Conservation (phyloP, 2,888 invertebrate genomes). For the Helobdella robusta region DNA sequence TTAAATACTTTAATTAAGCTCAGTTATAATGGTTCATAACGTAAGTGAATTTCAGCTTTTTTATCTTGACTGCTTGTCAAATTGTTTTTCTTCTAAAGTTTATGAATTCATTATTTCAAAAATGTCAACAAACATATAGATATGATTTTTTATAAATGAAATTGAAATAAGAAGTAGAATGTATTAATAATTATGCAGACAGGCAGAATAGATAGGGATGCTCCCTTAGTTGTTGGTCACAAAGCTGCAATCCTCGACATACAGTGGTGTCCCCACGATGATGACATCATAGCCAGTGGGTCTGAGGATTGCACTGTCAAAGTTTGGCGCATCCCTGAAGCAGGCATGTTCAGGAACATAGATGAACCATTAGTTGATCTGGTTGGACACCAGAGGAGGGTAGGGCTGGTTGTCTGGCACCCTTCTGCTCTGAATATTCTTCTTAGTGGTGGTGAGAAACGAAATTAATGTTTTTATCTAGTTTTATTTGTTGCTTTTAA, state of each 20-base stretch:
- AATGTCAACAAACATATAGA: background rate
- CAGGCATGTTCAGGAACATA: slow-evolving; percentile 56
- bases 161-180: background rate
- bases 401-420: slow-evolving; percentile 85
- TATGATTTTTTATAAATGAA: background rate
- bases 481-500: background rate
- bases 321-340: slow-evolving; percentile 81
- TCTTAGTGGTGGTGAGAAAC: slow-evolving; percentile 65
- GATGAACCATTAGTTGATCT: slow-evolving; percentile 75
- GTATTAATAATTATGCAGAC: slow-evolving; percentile 37
- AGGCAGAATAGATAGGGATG: slow-evolving; percentile 71
- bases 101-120: background rate
- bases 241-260: slow-evolving; percentile 81
- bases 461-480: background rate
- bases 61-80: background rate
- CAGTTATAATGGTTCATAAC: background rate
- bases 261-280: slow-evolving; percentile 94
- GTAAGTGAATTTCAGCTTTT: background rate
- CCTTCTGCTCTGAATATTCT: slow-evolving; percentile 82
- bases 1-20: background rate
- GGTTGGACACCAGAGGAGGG: slow-evolving; percentile 77
- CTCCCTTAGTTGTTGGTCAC: slow-evolving; percentile 79
- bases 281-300: slow-evolving; percentile 85
- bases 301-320: slow-evolving; percentile 85
- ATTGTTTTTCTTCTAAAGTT: background rate